Evolutionary conservation across 2,113 vertebrate genomes (phyloP).

Genomic region (Tamias sibiricus): DNA sequence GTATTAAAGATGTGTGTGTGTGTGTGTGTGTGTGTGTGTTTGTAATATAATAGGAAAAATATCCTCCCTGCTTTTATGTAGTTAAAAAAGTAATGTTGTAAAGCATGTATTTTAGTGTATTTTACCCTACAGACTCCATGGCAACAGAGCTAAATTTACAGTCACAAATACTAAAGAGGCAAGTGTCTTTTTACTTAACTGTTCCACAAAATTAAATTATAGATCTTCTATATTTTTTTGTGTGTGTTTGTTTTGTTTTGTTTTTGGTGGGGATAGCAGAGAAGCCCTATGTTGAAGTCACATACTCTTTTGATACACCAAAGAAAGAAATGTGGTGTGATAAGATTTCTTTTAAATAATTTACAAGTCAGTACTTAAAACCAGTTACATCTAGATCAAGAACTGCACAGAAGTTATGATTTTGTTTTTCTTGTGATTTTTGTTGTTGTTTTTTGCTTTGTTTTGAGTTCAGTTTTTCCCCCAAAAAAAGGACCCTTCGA

Average conservation of each 20-base stretch:
- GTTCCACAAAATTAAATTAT: background rate
- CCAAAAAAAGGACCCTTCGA: background rate
- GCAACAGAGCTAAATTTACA: background rate
- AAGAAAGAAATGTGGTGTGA: background rate
- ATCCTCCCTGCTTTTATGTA: background rate
- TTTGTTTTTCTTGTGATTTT: background rate
- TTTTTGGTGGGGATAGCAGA: background rate
- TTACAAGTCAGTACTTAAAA: background rate
- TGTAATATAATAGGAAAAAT: background rate
- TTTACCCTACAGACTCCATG: background rate
- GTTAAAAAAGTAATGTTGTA: background rate
- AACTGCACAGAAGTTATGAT: background rate
- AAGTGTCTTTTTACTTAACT: background rate
- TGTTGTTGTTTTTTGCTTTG: background rate
- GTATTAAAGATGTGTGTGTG: background rate
- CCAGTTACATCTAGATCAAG: background rate
- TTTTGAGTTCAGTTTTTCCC: background rate
- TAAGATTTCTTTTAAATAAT: background rate
- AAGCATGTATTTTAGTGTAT: background rate
- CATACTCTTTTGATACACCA: background rate
- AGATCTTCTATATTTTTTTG: background rate
- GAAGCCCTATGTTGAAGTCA: background rate
- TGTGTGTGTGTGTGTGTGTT: no score
- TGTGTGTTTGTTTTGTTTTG: background rate
- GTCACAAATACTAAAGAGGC: background rate